Conservation (phyloP, 30 jellyfish, hydroid and myxozoan species). For the Pelagia noctiluca region DNA sequence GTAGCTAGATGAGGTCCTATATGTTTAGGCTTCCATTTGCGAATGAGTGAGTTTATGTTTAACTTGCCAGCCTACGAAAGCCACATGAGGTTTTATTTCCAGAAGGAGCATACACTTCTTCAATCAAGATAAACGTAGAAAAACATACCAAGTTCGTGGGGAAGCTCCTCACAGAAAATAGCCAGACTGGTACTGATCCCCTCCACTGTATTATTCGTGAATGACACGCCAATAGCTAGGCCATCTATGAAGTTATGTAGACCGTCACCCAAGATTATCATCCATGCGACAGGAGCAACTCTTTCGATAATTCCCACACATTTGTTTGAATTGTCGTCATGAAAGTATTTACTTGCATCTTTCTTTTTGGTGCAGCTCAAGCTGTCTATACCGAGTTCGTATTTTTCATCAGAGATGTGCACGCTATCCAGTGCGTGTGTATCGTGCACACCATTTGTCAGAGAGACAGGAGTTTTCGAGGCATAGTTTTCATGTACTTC, state of each 20-base stretch:
- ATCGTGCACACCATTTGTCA: conserved; percentile 34
- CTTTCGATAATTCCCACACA: conserved; percentile 32
- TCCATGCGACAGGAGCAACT: conserved; percentile 89
- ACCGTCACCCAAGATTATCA: conserved; percentile 87
- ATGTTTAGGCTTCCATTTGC: no score
- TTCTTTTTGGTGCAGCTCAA: conserved; percentile 33
- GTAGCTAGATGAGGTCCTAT: no score
- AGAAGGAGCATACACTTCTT: no score
- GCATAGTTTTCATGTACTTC: background rate
- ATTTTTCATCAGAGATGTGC: conserved; percentile 54
- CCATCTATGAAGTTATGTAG: conserved; percentile 91
- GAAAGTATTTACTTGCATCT: conserved; percentile 52
- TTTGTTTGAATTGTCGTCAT: conserved; percentile 12
- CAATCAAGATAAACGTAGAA: background rate
- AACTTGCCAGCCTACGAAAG: no score
- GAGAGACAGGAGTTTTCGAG: background rate
- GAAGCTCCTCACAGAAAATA: conserved; percentile 77
- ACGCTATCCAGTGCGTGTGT: conserved; percentile 71
- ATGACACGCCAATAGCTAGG: conserved; percentile 87
- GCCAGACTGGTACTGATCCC: conserved; percentile 87
- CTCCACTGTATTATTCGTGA: conserved; percentile 53
- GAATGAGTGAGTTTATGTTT: no score
- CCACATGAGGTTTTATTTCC: no score
- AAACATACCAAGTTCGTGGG: conserved; percentile 86
- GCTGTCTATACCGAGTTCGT: conserved; percentile 79